phyloP scores from a whole-genome alignment of 2,113 vertebrate genomes.

The Malurus cyaneus region DNA sequence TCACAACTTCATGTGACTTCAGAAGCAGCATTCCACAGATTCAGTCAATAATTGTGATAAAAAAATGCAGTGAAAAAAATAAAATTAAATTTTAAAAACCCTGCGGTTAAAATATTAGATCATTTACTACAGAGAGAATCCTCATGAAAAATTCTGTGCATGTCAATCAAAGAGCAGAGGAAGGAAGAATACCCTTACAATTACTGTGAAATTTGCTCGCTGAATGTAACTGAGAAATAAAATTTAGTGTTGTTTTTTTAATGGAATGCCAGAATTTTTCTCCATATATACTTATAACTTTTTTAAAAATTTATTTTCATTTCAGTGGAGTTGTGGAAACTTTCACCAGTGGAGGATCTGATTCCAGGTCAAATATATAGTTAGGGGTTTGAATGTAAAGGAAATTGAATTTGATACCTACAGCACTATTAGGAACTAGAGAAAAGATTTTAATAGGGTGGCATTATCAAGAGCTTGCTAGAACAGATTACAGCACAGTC shows the following conservation, averaged over 20 bases:
- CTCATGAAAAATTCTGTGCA: neutral
- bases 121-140: neutral
- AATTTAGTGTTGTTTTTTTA: neutral
- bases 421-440: neutral
- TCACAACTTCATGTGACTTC: neutral
- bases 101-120: neutral
- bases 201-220: neutral
- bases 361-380: neutral
- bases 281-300: neutral
- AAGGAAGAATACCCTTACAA: neutral
- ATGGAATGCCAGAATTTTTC: neutral
- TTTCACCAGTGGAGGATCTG: neutral
- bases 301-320: neutral
- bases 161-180: neutral
- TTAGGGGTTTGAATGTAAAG: neutral
- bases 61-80: neutral
- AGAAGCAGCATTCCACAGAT: neutral
- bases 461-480: neutral
- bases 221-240: neutral
- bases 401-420: neutral
- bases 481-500: neutral
- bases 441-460: neutral
- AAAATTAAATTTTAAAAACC: no score
- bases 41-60: neutral
- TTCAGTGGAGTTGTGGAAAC: neutral